A percentile compares a stretch with the other conserved stretches of the same genome.
These are phyloP conservation scores for Acronicta leporina DNA, from an alignment of 2,888 invertebrate species.

Conservation along the genomic window DNA sequence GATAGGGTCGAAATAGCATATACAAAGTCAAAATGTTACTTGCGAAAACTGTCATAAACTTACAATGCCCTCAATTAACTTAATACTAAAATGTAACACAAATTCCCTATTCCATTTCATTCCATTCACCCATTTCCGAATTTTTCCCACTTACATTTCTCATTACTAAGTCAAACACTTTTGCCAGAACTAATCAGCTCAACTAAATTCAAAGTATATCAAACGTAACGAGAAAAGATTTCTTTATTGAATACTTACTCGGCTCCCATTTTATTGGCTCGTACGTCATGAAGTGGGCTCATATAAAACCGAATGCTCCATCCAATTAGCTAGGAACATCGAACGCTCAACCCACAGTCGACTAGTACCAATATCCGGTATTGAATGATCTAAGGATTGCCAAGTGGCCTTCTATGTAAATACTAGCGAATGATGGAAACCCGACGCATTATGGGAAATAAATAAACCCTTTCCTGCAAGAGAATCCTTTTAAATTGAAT, in stretches of 20 bases:
- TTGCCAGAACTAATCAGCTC: conserved; percentile 36
- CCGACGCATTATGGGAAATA: conserved; percentile 47
- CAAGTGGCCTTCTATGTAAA: conserved; percentile 61
- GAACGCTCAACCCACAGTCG: conserved; percentile 55
- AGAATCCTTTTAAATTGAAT: conserved; percentile 41
- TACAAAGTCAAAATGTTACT: no score
- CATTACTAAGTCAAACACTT: conserved; percentile 17
- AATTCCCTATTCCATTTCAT: no score
- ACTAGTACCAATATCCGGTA: conserved; percentile 70
- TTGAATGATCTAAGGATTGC: conserved; percentile 58
- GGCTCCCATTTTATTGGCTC: conserved; percentile 54
- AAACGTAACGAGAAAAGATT: conserved; percentile 46
- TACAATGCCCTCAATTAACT: neutral
- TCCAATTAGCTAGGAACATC: conserved; percentile 64
- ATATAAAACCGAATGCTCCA: conserved; percentile 61
- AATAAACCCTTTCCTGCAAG: conserved; percentile 49
- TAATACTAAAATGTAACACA: no score
- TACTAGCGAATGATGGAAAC: conserved; percentile 46
- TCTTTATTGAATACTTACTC: conserved; percentile 48
- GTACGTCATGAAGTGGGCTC: conserved; percentile 56
- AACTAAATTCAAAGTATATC: conserved; percentile 37
- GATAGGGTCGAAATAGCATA: no score
- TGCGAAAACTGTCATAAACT: neutral
- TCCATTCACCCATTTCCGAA: conserved; percentile 2
- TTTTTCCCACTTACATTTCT: neutral